phyloP scores from a whole-genome alignment of 2,888 invertebrate species.

The Lasioglossum calceatum region DNA sequence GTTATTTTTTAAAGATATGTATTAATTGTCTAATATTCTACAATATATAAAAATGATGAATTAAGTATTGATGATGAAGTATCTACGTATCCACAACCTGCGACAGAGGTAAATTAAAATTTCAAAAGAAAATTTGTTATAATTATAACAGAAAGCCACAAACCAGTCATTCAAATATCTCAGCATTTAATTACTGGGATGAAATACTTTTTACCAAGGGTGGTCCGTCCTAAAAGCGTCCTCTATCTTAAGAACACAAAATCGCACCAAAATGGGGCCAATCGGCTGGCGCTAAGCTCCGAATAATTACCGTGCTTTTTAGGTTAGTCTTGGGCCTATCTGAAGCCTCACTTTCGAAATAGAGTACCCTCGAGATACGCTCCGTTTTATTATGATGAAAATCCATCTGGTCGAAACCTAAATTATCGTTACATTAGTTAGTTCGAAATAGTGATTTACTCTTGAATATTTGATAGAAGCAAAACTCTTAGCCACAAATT shows the following conservation, averaged over 20 bases:
- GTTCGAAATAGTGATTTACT: neutral
- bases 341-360: slow-evolving; percentile 33
- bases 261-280: slow-evolving; percentile 6
- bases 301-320: slow-evolving; percentile 50
- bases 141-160: too few relatives aligned
- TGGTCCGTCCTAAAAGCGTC: neutral
- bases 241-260: slow-evolving; percentile 12
- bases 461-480: neutral
- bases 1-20: too few relatives aligned
- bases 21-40: neutral
- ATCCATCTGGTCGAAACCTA: slow-evolving; percentile 33
- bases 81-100: neutral
- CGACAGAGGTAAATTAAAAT: neutral
- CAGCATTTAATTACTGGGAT: neutral
- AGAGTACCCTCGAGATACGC: slow-evolving; percentile 46
- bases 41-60: neutral
- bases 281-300: slow-evolving; percentile 22
- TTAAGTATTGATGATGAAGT: too few relatives aligned
- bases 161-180: neutral
- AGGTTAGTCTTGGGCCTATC: slow-evolving; percentile 39
- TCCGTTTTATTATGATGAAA: slow-evolving; percentile 50
- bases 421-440: neutral
- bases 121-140: neutral
- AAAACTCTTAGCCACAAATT: neutral
- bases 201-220: neutral